Evolutionary conservation across 2,888 invertebrate species (phyloP), one percentile per base, ranked within the genome.

Genomic region (Gandaritis pyraliata): DNA sequence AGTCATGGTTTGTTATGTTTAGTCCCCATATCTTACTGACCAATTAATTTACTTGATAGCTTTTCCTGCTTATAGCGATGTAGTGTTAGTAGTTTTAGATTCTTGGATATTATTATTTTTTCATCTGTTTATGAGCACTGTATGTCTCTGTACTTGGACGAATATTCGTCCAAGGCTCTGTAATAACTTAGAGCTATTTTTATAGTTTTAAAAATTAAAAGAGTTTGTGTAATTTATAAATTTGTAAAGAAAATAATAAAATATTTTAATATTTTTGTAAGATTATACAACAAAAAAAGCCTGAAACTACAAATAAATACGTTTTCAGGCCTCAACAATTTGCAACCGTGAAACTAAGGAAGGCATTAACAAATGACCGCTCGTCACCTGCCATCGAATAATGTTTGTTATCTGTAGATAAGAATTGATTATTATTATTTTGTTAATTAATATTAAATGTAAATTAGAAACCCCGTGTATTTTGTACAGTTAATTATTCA

Each of bases 301-400:
- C 23, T 47, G 13, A 18, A 12, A 30, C 56, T 60, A 54, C 61
- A 56, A 41, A 64, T 50, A 57, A 60, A 78, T 43, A 86, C 77
- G 61, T 72, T 91, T 90, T 69, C 95, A 97, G 97, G 94, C 95
- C 95, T 80, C 97, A 96, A 87, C 95, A 96, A 87, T 97, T 97
- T 85, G 97, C 97, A 65, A 97, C 97, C 66, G 96, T 97, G 85
- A 97, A 97, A 93, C 94, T 97, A 85, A 94, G 97, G 86, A 97
- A 96, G 93, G 95, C 96, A 79, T 95, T 96, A 93, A 96, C 97
- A 82, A 96, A 96, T 87, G 97, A 97, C 89, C 95, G 97, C 77
- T 96, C 96, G 72, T 96, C 96, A 75, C 96, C 97, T 72, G 94
- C 96, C 90, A 93, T 95, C 82, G 93, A 93, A 78, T 93, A 92